phyloP scores from a whole-genome alignment of 2,113 vertebrate genomes.

The Leucopsar rothschildi region DNA sequence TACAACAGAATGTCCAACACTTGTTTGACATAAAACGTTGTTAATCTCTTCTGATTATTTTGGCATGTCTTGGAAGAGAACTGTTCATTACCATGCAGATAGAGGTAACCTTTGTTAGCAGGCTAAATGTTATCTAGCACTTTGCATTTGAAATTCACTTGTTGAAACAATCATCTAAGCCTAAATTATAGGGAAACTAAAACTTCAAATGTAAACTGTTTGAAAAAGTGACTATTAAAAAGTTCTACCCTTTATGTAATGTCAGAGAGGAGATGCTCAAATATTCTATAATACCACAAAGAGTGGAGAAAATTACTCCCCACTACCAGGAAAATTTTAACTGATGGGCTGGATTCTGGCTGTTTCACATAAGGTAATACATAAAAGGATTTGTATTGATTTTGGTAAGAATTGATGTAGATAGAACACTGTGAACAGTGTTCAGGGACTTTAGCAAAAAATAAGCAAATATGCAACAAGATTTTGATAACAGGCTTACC shows the following conservation, averaged over 20 bases:
- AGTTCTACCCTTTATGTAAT: neutral
- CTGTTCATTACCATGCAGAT: constrained; percentile 21
- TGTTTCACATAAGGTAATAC: neutral
- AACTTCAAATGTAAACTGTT: neutral
- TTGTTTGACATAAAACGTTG: constrained; percentile 15
- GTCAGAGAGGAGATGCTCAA: neutral
- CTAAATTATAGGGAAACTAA: neutral
- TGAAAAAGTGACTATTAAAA: neutral
- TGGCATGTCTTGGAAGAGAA: constrained; percentile 32
- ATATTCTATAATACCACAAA: neutral
- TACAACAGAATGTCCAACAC: neutral
- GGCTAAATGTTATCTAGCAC: neutral
- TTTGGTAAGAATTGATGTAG: neutral
- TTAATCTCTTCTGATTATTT: constrained; percentile 16
- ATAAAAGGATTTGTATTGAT: neutral
- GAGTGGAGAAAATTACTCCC: neutral
- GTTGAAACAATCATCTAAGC: neutral
- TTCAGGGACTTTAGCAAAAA: neutral
- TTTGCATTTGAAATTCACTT: neutral
- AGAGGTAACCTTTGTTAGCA: neutral
- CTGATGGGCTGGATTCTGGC: neutral
- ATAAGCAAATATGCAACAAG: neutral
- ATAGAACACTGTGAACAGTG: neutral
- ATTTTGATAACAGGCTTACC: neutral
- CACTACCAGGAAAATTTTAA: neutral